Base-by-base conservation (phyloP, 2,797 vertebrate species). In the Hyperoplus immaculatus region DNA sequence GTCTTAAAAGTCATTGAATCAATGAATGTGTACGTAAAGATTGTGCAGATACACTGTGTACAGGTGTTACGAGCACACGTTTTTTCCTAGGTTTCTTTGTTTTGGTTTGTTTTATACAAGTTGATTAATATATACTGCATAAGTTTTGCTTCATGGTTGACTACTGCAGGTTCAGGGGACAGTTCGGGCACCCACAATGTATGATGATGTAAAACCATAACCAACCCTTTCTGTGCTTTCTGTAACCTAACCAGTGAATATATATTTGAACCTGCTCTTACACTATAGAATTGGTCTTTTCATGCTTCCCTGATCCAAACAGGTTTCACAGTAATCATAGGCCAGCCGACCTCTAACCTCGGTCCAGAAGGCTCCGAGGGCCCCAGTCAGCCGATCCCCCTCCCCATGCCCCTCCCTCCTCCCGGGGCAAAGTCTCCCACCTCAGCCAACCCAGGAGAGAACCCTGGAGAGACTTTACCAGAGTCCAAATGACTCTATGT, bases 401-500 rank as follows among this genome's bases (percentile, higher is more conserved):
- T 89, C 69, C 85, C 87, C 5, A 67, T 89, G 77, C 83, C 91
- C 21, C 69, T 88, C 75, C 77, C 91, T 65, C 63, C 84, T 51
- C 71, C 90, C 59, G 85, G 86, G 86, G 76, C 87, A 77, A 64
- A 69, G 80, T 49, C 73, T 9, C 62, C 55, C 13, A 43, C 71
- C 60, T 57, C 80, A 0, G 59, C 77, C 81, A 58, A 18, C 58
- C 47, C 89, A 7, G 82, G 77, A 6, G 91, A 94, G 64, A 94
- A 89, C 89, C 89, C 92, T 13, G 89, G 84, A 21, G 93, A 95
- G 84, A 90, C 87, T 47, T 88, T 90, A 56, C 90, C 93, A 81
- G 93, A 94, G 92, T 94, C 92, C 3, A 93, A 96, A 92, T 95
- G 94, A 95, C 93, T 95, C 87, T 21, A 21, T 21, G 95, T 96